Conservation (phyloP, 2,888 invertebrate species). For the Peribatodes rhomboidaria region DNA sequence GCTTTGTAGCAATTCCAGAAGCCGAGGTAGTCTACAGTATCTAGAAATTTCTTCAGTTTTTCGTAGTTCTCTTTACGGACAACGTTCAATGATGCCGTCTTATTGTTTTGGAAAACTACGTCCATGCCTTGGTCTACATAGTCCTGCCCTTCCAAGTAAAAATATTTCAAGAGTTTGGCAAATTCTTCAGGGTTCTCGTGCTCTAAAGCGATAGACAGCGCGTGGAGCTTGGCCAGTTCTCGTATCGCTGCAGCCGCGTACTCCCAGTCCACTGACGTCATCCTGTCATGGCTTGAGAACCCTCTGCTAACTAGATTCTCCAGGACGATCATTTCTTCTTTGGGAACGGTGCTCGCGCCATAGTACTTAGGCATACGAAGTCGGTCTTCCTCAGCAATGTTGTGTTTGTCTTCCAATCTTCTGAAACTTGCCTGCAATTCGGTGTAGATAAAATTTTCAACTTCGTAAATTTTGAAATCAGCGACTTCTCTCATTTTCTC, state of each 20-base stretch:
- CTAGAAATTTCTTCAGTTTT: constrained; percentile 50
- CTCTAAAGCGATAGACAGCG: constrained; percentile 61
- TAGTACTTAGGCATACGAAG: constrained; percentile 53
- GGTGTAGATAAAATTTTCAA: constrained; percentile 47
- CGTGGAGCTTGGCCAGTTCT: constrained; percentile 64
- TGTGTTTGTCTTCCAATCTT: constrained; percentile 43
- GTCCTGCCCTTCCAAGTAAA: constrained; percentile 13
- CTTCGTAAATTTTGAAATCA: constrained; percentile 31
- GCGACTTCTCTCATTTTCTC: constrained; percentile 30
- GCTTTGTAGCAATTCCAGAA: constrained; percentile 43
- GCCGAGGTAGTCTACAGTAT: constrained; percentile 20
- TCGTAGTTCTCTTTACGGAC: constrained; percentile 54
- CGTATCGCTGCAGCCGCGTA: constrained; percentile 52
- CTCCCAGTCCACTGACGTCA: constrained; percentile 55
- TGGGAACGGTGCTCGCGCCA: constrained; percentile 44
- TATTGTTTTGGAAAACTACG: constrained; percentile 1
- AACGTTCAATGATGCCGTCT: constrained; percentile 39
- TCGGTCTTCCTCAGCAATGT: constrained; percentile 48
- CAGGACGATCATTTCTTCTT: constrained; percentile 61
- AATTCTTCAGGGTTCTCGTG: constrained; percentile 57
- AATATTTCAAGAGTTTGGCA: constrained; percentile 14
- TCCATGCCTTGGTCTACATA: constrained; percentile 1
- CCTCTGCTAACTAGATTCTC: constrained; percentile 50
- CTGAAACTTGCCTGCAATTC: constrained; percentile 40
- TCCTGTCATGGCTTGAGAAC: constrained; percentile 55